Base-by-base conservation (phyloP, 1,140 invertebrate species). In the Dysdera silvatica region DNA sequence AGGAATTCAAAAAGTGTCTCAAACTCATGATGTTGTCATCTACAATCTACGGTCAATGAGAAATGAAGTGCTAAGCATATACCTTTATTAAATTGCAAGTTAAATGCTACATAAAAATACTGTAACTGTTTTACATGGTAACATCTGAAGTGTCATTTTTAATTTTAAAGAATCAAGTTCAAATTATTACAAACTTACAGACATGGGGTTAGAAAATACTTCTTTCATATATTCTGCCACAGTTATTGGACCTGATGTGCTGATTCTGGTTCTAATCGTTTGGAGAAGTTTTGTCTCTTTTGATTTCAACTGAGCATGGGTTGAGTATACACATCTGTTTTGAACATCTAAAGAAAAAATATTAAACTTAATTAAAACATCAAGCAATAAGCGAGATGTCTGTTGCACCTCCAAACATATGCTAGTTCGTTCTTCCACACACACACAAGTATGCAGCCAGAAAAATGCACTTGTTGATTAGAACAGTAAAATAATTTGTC, bases 191-290 rank as follows among this genome's bases (percentile, higher is more conserved):
- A 66, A 57, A 67, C 74, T 74, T 71, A 80, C 80, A 58, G 81
- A 33, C 57, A 76, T 76, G 3, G 92, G 87, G 79, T 92, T 88
- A n/a, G 86, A 90, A 26, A 94, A 78, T 37, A 91, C 86, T 75
- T 92, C 85, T 74, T 86, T 87, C 95, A 99, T 98, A 71, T 95
- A 99, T 69, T 97, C 90, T 16, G 89, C 87, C 2, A 98, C 84
- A 8, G 90, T 87, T 12, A 99, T 83, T 2, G 95, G 93, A 0
- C 95, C 95, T 60, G 60, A 54, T 29, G 55, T 51, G 3, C 40
- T 49, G 31, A 67, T 59, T 55, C 66, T 52, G 4, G 29, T 23
- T 51, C 52, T 62, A 43, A 67, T 40, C 29, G 58, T 54, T 10
- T 67, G 60, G 7, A 67, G 47, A 20, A 67, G 45, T 31, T 67